Base-by-base conservation (phyloP, 2,113 vertebrate species). In the Phylloscopus whistleri region DNA sequence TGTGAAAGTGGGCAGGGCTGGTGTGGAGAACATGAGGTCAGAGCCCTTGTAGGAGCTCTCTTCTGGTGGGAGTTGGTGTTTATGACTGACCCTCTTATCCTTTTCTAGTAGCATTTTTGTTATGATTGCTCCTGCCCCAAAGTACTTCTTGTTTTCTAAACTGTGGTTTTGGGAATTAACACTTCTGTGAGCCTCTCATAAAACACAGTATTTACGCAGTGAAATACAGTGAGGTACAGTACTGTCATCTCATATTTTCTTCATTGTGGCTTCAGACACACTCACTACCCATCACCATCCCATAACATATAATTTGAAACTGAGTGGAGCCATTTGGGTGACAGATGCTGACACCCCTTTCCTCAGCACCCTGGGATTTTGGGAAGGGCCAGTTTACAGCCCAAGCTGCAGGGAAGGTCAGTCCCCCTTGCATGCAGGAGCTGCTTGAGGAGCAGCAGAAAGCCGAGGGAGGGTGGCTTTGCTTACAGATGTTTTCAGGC, bases 341-440 rank as follows among this genome's bases (percentile, higher is more conserved):
- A 13, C 1, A 12, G 44, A 43, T 4, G 1, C 23, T 0, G 3
- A 11, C n/a, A 5, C 8, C 11, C 3, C 2, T 37, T 80, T 77
- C 24, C 59, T 79, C 44, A 33, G 41, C 37, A 17, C 28, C 39
- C 33, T 18, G 20, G 9, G 39, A 44, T 41, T 68, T 73, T n/a
- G 44, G 55, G 79, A 51, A n/a, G 60, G 27, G 33, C 41, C 5
- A 6, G 7, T 79, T 48, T 14, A 12, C 48, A 35, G 20, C 5
- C 1, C 27, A 15, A 62, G 19, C 52, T 59, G 30, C 8, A 1
- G 17, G 33, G 48, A 70, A 13, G 27, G 26, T 79, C 75, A 6
- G 2, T 56, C 16, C 13, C 3, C 28, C 30, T n/a, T 5, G 22
- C 67, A 10, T 30, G 14, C 17, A 37, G 43, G 55, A n/a, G 56